These are phyloP conservation scores for Megalopta genalis DNA, from an alignment of 1,140 invertebrate genomes.

Conservation along the genomic window DNA sequence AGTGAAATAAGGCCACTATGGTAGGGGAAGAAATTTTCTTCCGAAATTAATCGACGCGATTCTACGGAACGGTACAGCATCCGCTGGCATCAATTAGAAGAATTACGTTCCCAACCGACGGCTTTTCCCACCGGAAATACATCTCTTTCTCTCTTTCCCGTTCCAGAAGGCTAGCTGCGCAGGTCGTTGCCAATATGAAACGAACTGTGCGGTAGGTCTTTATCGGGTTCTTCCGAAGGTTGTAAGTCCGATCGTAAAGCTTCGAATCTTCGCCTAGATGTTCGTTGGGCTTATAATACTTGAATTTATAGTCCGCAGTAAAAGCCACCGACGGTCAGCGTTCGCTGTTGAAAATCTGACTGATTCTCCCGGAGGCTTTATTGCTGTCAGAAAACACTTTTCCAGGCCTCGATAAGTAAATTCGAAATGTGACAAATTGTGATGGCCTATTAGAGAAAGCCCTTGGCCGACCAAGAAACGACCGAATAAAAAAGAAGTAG, in stretches of 20 bases:
- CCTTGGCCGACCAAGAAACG: too few relatives aligned
- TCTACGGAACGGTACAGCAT: neutral
- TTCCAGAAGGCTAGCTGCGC: neutral
- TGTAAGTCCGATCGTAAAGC: neutral
- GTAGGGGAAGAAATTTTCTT: too few relatives aligned
- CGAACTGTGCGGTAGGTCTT: neutral
- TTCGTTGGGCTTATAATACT: neutral
- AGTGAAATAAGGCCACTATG: too few relatives aligned
- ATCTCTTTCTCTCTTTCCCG: neutral
- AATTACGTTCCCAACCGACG: too few relatives aligned
- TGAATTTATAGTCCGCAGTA: constrained; percentile 12
- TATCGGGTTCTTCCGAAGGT: neutral
- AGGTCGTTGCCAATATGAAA: neutral
- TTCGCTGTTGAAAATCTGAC: neutral
- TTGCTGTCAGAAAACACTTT: neutral
- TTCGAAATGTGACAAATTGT: too few relatives aligned
- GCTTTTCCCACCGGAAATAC: too few relatives aligned
- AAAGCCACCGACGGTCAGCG: neutral
- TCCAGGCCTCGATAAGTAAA: neutral
- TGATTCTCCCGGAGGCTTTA: neutral
- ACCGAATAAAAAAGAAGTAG: too few relatives aligned
- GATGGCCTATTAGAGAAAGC: too few relatives aligned
- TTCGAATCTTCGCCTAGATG: neutral
- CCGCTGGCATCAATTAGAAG: too few relatives aligned
- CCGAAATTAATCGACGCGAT: too few relatives aligned